A percentile compares a stretch with the other conserved stretches of the same genome.
Conservation (phyloP, 2,888 invertebrate species). For the Dryocosmus kuriphilus region DNA sequence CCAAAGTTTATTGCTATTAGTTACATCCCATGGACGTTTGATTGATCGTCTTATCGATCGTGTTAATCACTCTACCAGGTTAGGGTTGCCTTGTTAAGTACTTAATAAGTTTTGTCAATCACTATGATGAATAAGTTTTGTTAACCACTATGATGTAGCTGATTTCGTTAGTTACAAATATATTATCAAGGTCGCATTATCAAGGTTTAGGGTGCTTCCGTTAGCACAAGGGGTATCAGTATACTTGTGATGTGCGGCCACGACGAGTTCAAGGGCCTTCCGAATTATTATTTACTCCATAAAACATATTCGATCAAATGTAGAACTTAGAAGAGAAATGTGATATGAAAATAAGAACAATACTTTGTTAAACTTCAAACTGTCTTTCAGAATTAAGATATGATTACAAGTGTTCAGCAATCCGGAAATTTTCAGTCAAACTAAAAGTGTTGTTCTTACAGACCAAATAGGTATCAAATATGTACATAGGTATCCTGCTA, state of each 20-base stretch:
- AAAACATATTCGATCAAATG: not conserved
- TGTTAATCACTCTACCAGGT: constrained; percentile 37
- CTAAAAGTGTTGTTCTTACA: not conserved
- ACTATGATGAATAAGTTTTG: constrained; percentile 42
- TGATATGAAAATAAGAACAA: not conserved
- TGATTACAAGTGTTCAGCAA: not conserved
- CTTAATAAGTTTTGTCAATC: constrained; percentile 49
- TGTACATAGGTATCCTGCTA: too few relatives aligned
- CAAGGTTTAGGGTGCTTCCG: constrained; percentile 18
- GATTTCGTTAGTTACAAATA: constrained; percentile 53
- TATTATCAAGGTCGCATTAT: constrained; percentile 43
- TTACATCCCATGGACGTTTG: constrained; percentile 46
- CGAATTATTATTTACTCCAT: not conserved
- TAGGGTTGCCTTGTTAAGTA: constrained; percentile 51
- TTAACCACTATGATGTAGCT: constrained; percentile 55
- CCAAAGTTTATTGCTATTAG: constrained; percentile 45
- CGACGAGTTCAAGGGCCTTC: constrained; percentile 17
- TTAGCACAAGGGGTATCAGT: constrained; percentile 33
- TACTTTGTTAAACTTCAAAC: not conserved
- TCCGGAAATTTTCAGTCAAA: not conserved
- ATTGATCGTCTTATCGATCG: constrained; percentile 35
- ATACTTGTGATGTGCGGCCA: constrained; percentile 19
- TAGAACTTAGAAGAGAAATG: not conserved
- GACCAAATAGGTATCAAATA: too few relatives aligned
- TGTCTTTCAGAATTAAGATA: not conserved